phyloP scores from a whole-genome alignment of 2,888 invertebrate species.

The Helleia helle region DNA sequence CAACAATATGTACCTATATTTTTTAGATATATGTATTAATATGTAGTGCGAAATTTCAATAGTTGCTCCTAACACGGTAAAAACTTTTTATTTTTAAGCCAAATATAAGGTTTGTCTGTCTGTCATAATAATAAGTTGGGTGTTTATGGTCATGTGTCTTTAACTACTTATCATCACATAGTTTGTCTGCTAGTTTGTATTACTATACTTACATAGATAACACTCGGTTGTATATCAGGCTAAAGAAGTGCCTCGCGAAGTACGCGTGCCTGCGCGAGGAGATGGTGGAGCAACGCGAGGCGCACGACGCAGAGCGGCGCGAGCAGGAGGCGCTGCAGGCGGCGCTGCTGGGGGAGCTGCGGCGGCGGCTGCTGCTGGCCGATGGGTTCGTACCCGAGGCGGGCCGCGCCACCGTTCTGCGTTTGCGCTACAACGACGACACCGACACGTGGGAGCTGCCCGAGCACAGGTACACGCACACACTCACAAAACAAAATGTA shows the following conservation, averaged over 20 bases:
- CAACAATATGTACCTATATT: neutral
- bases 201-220: no score
- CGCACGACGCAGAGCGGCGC: conserved; percentile 92
- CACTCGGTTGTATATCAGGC: conserved; percentile 76
- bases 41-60: no score
- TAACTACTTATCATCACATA: no score
- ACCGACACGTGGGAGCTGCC: conserved; percentile 45
- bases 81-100: no score
- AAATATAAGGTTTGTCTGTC: no score
- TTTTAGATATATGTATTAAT: no score
- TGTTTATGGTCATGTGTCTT: no score
- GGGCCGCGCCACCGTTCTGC: conserved; percentile 35
- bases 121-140: no score
- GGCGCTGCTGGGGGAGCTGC: conserved; percentile 79
- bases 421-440: conserved; percentile 47
- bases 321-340: conserved; percentile 89
- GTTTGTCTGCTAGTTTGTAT: no score
- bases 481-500: no score
- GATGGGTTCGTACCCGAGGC: conserved; percentile 88
- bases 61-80: no score
- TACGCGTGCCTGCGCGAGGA: conserved; percentile 75
- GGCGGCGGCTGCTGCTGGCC: conserved; percentile 86
- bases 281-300: conserved; percentile 76
- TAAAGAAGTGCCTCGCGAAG: conserved; percentile 92
- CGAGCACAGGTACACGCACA: conserved; percentile 26